Percentiles rank a stretch among this genome's conserved stretches.
phyloP scores from a whole-genome alignment of 1,140 invertebrate genomes.

The Lordiphosa stackelbergi region DNA sequence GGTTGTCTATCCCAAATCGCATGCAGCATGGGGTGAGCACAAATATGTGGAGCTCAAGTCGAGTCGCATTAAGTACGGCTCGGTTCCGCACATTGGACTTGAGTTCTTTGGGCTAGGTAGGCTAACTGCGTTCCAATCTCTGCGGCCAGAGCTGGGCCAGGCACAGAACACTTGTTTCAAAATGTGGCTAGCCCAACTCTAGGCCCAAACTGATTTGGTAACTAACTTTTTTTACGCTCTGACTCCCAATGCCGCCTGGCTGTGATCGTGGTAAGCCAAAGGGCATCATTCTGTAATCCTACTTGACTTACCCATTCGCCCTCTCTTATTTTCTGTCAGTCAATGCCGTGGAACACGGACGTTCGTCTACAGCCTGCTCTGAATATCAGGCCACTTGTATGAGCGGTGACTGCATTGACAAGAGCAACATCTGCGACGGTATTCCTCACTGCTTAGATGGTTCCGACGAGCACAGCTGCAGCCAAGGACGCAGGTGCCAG shows the following conservation, averaged over 20 bases:
- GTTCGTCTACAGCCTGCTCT: slow-evolving; percentile 82
- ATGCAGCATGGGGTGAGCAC: slow-evolving; percentile 77
- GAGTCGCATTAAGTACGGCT: slow-evolving; percentile 71
- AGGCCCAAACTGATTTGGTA: neutral
- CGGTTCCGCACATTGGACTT: slow-evolving; percentile 72
- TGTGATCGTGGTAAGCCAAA: slow-evolving; percentile 21
- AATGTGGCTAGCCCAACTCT: neutral
- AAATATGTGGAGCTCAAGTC: slow-evolving; percentile 64
- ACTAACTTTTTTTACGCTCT: neutral
- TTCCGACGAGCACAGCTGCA: slow-evolving; percentile 93
- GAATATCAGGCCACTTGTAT: slow-evolving; percentile 91
- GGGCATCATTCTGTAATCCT: too few relatives aligned
- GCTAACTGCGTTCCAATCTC: neutral
- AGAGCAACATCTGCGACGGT: slow-evolving; percentile 89
- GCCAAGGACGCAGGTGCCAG: slow-evolving; percentile 88
- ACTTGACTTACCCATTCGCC: neutral
- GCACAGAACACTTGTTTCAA: too few relatives aligned
- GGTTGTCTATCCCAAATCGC: neutral
- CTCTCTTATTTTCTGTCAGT: slow-evolving; percentile 39
- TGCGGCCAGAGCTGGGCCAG: too few relatives aligned
- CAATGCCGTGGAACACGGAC: slow-evolving; percentile 63
- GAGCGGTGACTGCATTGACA: slow-evolving; percentile 93
- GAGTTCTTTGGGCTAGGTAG: slow-evolving; percentile 77
- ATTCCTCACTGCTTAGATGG: slow-evolving; percentile 89
- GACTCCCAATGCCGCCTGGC: slow-evolving; percentile 13